Conservation (phyloP, 2,113 vertebrate species). For the Stictonetta naevosa region DNA sequence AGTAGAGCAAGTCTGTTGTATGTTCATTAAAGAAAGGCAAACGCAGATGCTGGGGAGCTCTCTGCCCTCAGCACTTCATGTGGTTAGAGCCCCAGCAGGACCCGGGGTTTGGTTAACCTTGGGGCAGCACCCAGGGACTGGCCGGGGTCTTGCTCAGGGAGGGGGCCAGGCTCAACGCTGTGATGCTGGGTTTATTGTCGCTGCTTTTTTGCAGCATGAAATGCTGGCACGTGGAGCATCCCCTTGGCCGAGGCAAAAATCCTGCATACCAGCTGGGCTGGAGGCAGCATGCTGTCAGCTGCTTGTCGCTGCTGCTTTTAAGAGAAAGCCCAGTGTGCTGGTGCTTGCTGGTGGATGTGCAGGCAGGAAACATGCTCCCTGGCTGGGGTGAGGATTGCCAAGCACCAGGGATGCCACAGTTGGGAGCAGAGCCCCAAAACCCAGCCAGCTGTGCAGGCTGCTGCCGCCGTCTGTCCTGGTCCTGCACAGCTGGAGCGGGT, state of each 20-base stretch:
- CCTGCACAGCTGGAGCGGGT: not conserved
- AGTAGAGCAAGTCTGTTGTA: not conserved
- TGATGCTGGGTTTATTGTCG: rapidly evolving
- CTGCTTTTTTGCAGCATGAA: not conserved
- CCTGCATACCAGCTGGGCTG: not conserved
- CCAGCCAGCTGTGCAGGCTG: not conserved
- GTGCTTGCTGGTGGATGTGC: not conserved
- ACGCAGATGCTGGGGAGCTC: not conserved
- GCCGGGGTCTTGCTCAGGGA: not conserved
- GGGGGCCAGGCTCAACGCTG: not conserved
- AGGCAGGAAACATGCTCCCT: not conserved
- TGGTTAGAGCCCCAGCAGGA: not conserved
- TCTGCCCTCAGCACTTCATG: not conserved
- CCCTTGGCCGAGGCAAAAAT: not conserved
- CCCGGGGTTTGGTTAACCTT: rapidly evolving
- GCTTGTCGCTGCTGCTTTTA: not conserved
- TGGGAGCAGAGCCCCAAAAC: rapidly evolving
- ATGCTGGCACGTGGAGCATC: not conserved
- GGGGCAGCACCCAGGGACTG: not conserved
- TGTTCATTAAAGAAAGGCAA: not conserved
- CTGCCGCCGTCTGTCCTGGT: not conserved
- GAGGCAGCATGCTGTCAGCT: rapidly evolving
- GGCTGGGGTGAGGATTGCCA: not conserved
- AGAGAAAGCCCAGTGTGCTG: not conserved
- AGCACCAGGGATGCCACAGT: not conserved